Base-by-base conservation (phyloP, 2,888 invertebrate genomes). In the Trichacis sp. region DNA sequence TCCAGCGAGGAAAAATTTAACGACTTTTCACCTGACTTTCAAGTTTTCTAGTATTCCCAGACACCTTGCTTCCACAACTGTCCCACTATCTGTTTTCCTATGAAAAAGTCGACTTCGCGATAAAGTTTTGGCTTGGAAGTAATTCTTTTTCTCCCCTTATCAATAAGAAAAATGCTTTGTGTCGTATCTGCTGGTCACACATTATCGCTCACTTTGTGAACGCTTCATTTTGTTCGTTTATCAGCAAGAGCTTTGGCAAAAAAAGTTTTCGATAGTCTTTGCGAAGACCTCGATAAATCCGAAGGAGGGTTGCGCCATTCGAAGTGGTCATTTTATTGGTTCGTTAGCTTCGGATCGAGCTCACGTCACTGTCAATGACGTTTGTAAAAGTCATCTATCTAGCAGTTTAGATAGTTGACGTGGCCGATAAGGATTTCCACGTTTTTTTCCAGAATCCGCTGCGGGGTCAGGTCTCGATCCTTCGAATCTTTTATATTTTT, bases 151-250 rank as follows among this genome's bases (percentile, higher is more conserved):
- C n/a, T n/a, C n/a, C n/a, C n/a, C 24, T 24, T 24, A 24, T 24
- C 24, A 24, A 24, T 24, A 5, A 3, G 8, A 24, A 24, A 24
- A 24, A 24, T 24, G 24, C 8, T 24, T 3, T 24, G 4, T 64
- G 46, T 51, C 43, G 40, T 52, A 64, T 64, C 58, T 64, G 33
- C 38, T 46, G 30, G 57, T 48, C 29, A 53, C 53, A 58, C 57
- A n/a, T n/a, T 63, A 64, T 64, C 64, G 48, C 55, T 59, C 55
- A 59, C 59, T 59, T 43, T 19, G 59, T 56, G 47, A 59, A 59
- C 49, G 58, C 33, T 59, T 54, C 54, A 64, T 64, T 64, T 59
- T 54, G 58, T 51, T 46, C 54, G 45, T 18, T 64, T 64, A 64
- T 64, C 64, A 55, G 15, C 14, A 4, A 14, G 17, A 17, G 17